A percentile compares a stretch with the other conserved stretches of the same genome.
phyloP scores from a whole-genome alignment of 2,888 invertebrate genomes.

The Dryococelus australis region DNA sequence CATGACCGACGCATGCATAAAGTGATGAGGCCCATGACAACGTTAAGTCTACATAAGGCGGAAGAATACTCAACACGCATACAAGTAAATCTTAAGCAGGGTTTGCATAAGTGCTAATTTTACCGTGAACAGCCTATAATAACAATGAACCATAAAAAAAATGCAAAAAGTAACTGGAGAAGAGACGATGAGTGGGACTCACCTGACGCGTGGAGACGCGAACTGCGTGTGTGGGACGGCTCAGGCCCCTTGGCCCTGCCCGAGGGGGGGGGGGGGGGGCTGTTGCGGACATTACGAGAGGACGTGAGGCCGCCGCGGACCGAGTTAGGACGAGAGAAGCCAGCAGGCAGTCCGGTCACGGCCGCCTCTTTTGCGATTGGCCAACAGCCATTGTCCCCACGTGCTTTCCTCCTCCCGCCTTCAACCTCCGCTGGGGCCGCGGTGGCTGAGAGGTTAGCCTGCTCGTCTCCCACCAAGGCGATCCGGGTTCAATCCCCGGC shows the following conservation, averaged over 20 bases:
- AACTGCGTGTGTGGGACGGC: background rate
- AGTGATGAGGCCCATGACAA: too few species aligned
- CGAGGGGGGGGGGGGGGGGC: background rate
- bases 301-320: background rate
- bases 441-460: too few species aligned
- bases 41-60: too few species aligned
- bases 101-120: too few species aligned
- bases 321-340: background rate
- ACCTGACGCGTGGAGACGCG: background rate
- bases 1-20: too few species aligned
- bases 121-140: too few species aligned
- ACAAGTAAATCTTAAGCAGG: too few species aligned
- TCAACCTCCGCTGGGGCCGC: too few species aligned
- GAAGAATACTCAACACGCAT: too few species aligned
- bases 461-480: too few species aligned
- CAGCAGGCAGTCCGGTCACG: slow-evolving; percentile 2
- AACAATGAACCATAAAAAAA: background rate
- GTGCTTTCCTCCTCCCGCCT: background rate
- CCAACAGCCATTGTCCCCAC: background rate
- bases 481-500: too few species aligned
- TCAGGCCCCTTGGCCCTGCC: too few species aligned
- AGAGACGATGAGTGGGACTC: background rate
- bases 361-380: background rate
- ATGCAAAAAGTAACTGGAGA: background rate
- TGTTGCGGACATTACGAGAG: background rate